These are phyloP conservation scores for Eupristina koningsbergeri DNA, from an alignment of 1,140 invertebrate species.

Conservation along the genomic window DNA sequence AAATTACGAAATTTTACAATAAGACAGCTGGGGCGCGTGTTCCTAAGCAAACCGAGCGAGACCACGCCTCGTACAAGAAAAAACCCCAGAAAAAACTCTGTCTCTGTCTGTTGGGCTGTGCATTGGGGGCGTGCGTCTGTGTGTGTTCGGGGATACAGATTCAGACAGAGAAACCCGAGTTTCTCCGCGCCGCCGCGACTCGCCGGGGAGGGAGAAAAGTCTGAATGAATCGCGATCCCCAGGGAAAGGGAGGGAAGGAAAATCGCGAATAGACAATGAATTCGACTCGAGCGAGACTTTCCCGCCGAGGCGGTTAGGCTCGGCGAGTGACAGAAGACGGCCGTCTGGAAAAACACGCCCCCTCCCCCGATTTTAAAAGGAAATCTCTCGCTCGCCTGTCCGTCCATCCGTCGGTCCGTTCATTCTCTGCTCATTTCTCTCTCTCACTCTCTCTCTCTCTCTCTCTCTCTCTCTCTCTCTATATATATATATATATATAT, in stretches of 20 bases:
- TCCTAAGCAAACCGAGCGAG: neutral
- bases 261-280: slow-evolving; percentile 11
- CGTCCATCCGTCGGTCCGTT: neutral
- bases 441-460: neutral
- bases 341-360: slow-evolving; percentile 26
- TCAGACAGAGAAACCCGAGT: neutral
- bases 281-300: neutral
- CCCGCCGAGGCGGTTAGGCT: neutral
- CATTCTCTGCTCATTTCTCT: too few relatives aligned
- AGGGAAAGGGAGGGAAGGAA: neutral
- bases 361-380: slow-evolving; percentile 40
- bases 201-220: slow-evolving; percentile 1
- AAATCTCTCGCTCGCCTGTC: slow-evolving; percentile 27
- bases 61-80: neutral
- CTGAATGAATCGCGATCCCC: slow-evolving; percentile 8
- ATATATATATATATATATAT: too few relatives aligned
- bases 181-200: slow-evolving; percentile 12
- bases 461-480: too few relatives aligned
- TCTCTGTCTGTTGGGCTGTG: neutral
- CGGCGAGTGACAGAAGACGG: slow-evolving; percentile 37
- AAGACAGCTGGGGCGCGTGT: neutral
- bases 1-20: neutral
- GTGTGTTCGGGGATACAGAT: neutral
- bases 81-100: neutral
- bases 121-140: neutral